These are phyloP conservation scores for Muschampia plurimacula DNA, from an alignment of 2,888 invertebrate species.

Conservation along the genomic window DNA sequence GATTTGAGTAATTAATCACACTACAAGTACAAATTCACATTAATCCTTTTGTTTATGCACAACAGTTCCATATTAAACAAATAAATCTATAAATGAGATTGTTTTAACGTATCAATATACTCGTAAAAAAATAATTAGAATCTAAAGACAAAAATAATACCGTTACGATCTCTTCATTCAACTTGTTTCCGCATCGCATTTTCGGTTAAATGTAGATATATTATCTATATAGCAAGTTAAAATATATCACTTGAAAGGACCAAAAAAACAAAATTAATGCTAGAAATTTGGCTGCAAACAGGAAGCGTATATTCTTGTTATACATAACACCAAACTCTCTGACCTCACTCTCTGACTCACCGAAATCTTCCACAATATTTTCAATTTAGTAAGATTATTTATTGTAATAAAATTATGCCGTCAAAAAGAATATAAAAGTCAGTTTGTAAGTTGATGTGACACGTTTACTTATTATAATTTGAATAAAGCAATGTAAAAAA, in stretches of 20 bases:
- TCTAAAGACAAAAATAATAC: neutral
- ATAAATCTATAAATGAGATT: slow-evolving; percentile 14
- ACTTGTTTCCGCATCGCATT: neutral
- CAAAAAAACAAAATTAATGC: neutral
- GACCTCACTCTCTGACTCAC: too few relatives aligned
- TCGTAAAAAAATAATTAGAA: neutral
- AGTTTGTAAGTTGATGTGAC: too few relatives aligned
- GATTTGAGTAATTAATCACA: neutral
- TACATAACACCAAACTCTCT: neutral
- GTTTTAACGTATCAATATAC: neutral
- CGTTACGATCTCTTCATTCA: neutral
- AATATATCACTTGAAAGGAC: neutral
- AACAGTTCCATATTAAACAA: neutral
- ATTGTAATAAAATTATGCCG: neutral
- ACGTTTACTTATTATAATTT: too few relatives aligned
- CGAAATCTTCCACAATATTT: neutral
- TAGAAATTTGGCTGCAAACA: slow-evolving; percentile 20
- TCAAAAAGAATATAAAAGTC: neutral
- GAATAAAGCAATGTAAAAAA: too few relatives aligned
- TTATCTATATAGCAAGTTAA: neutral
- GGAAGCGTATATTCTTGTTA: neutral
- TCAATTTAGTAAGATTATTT: neutral
- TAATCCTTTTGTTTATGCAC: neutral
- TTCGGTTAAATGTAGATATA: neutral
- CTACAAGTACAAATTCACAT: neutral